Evolutionary conservation across 2,797 vertebrate genomes (phyloP), one percentile per base, ranked within the genome.

Genomic region (Sebastes kiyomatsui): DNA sequence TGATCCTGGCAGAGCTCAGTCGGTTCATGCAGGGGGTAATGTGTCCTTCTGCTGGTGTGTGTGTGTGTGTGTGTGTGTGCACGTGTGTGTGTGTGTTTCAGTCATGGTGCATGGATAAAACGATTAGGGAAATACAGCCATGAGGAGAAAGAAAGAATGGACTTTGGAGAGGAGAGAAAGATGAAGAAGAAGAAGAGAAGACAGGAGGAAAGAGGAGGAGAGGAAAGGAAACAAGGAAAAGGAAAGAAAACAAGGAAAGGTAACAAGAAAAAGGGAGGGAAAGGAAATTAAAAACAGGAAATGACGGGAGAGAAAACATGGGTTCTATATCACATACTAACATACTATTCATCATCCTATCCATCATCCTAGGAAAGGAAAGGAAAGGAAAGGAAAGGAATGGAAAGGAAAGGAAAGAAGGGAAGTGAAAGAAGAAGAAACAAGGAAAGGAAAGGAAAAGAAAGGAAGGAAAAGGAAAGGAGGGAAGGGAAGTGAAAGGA

Each of bases 21-120:
- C 73, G 73, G 91, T 92, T 92, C 92, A 92, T 60, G 33, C 79
- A 89, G 82, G 60, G 91, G 91, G 75, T 91, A 91, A 90, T 91
- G 90, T 88, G 87, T 81, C 89, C 89, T 87, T 76, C 85, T 89
- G 83, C 75, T 76, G 73, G 72, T 60, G 64, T 25, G 66, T 22
- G 72, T 46, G 71, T 69, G 77, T 65, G 80, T 58, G 55, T 65
- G 67, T 56, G 25, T 27, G 25, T 66, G 54, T 67, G 70, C 55
- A 66, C 77, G 78, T 67, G 64, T 46, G 75, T 38, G 67, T 32
- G 75, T 54, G 71, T 54, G 64, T 56, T 61, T 59, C 74, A 82
- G 88, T 90, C 84, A 88, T 62, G 75, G 85, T 82, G 85, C 84
- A 85, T 80, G 86, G 79, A 85, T 92, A 89, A 90, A 90, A 85